Evolutionary conservation across 2,113 vertebrate genomes (phyloP).

Genomic region (Ictalurus punctatus): DNA sequence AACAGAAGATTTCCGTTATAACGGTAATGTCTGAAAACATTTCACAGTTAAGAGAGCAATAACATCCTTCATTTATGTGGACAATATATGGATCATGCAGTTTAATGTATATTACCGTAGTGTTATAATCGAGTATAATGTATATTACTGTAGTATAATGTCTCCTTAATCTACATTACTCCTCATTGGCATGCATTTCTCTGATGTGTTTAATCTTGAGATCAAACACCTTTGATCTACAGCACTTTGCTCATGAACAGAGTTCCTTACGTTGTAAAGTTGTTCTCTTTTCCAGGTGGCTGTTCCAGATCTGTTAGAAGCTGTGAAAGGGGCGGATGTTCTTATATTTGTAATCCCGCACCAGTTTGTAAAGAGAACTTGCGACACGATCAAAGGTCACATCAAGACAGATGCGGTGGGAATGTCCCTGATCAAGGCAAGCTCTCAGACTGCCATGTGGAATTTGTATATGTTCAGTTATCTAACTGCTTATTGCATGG

Average conservation of each 20-base stretch:
- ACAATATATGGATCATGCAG: background rate
- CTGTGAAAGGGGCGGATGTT: constrained; percentile 83
- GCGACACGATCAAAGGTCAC: constrained; percentile 89
- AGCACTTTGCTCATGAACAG: background rate
- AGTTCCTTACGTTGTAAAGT: background rate
- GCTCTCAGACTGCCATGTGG: background rate
- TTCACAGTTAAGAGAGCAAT: background rate
- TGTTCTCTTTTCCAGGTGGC: constrained; percentile 76
- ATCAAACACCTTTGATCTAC: background rate
- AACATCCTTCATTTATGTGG: background rate
- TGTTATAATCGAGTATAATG: background rate
- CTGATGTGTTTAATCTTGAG: background rate
- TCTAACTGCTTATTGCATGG: background rate
- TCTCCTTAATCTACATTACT: background rate
- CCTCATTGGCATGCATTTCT: background rate
- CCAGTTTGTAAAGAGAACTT: constrained; percentile 87
- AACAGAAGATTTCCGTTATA: background rate
- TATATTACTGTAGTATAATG: background rate
- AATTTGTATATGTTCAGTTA: background rate
- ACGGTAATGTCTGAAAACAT: background rate
- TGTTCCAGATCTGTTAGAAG: constrained; percentile 84
- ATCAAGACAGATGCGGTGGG: constrained; percentile 85
- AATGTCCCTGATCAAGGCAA: constrained; percentile 95
- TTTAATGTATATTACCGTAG: background rate
- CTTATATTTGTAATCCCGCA: constrained; percentile 95